phyloP scores from a whole-genome alignment of 64 coral and sea anemone genomes.

The Montipora foliosa region DNA sequence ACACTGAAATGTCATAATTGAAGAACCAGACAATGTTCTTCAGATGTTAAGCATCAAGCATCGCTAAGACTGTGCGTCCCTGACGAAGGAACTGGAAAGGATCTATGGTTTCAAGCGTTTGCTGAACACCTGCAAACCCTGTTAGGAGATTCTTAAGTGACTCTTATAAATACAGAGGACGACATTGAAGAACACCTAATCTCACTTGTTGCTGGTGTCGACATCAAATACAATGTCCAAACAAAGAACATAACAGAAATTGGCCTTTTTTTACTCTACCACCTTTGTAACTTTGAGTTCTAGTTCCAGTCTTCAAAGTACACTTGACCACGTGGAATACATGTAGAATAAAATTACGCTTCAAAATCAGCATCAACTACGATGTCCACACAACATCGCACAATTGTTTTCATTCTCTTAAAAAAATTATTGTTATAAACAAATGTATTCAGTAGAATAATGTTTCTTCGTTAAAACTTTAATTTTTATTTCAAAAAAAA shows the following conservation, averaged over 20 bases:
- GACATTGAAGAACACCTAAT: slow-evolving; percentile 26
- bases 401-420: too few relatives aligned
- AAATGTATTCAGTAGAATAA: too few relatives aligned
- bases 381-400: too few relatives aligned
- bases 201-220: not conserved
- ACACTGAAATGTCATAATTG: not conserved
- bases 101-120: slow-evolving; percentile 27
- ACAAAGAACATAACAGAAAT: slow-evolving; percentile 15
- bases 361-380: too few relatives aligned
- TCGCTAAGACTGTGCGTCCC: slow-evolving; percentile 25
- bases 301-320: too few relatives aligned
- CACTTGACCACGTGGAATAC: too few relatives aligned
- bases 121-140: not conserved
- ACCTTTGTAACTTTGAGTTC: too few relatives aligned
- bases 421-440: too few relatives aligned
- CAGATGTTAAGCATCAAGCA: slow-evolving; percentile 11
- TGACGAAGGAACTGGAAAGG: slow-evolving; percentile 4
- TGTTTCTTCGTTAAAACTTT: too few relatives aligned
- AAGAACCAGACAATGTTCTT: slow-evolving; percentile 11
- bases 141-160: not conserved
- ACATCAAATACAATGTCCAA: slow-evolving; percentile 27
- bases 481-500: too few relatives aligned
- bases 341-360: not conserved
- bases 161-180: slow-evolving; percentile 32
- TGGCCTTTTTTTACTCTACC: not conserved